Evolutionary conservation across 2,113 vertebrate species (phyloP), one percentile per base, ranked within the genome.

Genomic region (Hemibagrus wyckioides): DNA sequence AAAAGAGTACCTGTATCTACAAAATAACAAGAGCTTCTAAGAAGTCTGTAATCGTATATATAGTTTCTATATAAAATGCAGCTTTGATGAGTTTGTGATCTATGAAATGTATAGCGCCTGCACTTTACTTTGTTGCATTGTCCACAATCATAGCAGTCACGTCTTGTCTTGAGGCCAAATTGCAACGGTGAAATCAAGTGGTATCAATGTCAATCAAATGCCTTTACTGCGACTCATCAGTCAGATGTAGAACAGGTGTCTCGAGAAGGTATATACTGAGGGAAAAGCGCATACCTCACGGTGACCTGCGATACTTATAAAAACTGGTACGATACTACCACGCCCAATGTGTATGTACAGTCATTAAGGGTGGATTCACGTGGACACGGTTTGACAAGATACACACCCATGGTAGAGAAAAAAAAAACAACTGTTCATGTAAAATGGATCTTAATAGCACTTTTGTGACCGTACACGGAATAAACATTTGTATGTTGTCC

Each of bases 301-400:
- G 25, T 50, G 52, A 82, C 48, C 76, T 81, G 30, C 23, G 28
- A 41, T 36, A 80, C 36, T 81, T 57, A 69, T 50, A 65, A 65
- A 39, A 83, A 52, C n/a, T 76, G 56, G 13, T 65, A 52, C 56
- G 69, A 73, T 61, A 83, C 81, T 54, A 77, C 81, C 86, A 83
- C 86, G 44, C 86, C 86, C 73, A 57, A 48, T 44, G 39, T 79
- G 71, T n/a, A n/a, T 52, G 39, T 76, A 83, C 25, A 87, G 80
- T 79, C 44, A 77, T 54, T 75, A 59, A 39, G 71, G 86, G 71
- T 52, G 57, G 44, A 84, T 67, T 83, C 67, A 57, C 81, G 41
- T 83, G 21, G 54, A 83, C n/a, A 77, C 57, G 65, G 23, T 80
- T 76, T 54, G 65, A 73, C 69, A 76, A 23, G 14, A 50, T 36